These are phyloP conservation scores for Porites divaricata DNA, from an alignment of 92 coral and sea anemone genomes.

Conservation along the genomic window DNA sequence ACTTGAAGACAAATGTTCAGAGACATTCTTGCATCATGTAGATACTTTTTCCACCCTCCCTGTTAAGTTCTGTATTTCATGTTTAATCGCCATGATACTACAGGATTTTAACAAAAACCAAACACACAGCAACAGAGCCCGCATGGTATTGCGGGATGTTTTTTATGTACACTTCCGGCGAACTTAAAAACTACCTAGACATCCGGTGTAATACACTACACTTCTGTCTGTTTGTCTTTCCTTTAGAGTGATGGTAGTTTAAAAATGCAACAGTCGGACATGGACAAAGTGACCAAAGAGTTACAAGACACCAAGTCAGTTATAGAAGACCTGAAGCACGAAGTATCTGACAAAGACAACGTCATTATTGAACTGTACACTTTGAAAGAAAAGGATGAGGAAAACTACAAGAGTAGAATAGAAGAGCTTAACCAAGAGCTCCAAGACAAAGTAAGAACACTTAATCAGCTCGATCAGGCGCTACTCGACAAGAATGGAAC, in stretches of 20 bases:
- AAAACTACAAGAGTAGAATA: constrained; percentile 46
- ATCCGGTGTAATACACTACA: too few species aligned
- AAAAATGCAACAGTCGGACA: constrained; percentile 85
- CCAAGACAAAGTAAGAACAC: constrained; percentile 46
- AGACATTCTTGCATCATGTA: too few species aligned
- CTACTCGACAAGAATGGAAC: constrained; percentile 38
- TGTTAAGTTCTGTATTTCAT: too few species aligned
- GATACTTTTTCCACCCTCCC: too few species aligned
- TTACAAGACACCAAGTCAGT: constrained; percentile 69
- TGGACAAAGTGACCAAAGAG: constrained; percentile 92
- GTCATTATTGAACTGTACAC: constrained; percentile 56
- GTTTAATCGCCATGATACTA: too few species aligned
- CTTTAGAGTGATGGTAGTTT: constrained; percentile 85
- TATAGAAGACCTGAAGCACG: constrained; percentile 77
- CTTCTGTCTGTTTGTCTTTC: not conserved
- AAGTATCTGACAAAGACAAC: constrained; percentile 76
- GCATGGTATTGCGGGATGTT: too few species aligned
- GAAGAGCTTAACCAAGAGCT: constrained; percentile 45
- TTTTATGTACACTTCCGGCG: too few species aligned
- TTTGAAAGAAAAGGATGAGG: constrained; percentile 52
- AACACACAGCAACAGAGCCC: too few species aligned
- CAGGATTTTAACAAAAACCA: too few species aligned
- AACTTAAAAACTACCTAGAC: too few species aligned
- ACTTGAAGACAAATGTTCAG: too few species aligned
- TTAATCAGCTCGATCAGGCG: constrained; percentile 25